phyloP scores from a whole-genome alignment of 2,888 invertebrate species.

The Polymixis lichenea region DNA sequence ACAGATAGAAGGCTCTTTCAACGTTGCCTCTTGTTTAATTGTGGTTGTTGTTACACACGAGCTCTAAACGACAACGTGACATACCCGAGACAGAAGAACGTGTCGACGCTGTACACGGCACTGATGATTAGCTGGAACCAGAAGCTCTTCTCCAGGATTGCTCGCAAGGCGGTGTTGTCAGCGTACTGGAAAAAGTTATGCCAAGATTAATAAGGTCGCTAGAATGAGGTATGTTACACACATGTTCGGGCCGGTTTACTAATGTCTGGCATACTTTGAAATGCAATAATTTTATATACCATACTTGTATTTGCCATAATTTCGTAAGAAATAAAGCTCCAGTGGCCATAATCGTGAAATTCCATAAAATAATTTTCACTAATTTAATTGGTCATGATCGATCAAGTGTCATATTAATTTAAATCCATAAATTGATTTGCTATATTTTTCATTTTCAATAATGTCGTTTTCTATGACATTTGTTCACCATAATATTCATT shows the following conservation, averaged over 20 bases:
- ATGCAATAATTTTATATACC: too few species aligned
- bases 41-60: neutral
- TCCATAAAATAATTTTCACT: too few species aligned
- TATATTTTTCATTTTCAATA: too few species aligned
- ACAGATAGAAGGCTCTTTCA: neutral
- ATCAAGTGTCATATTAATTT: too few species aligned
- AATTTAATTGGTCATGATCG: too few species aligned
- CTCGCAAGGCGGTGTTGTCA: conserved; percentile 94
- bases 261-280: too few species aligned
- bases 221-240: neutral
- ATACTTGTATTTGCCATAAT: too few species aligned
- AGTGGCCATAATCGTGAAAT: too few species aligned
- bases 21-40: neutral
- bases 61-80: conserved; percentile 4
- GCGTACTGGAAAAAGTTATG: conserved; percentile 89
- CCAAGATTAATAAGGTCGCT: neutral
- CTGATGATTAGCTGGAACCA: conserved; percentile 95
- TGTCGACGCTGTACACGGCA: conserved; percentile 95
- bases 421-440: too few species aligned
- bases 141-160: conserved; percentile 94
- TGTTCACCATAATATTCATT: too few species aligned
- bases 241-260: neutral
- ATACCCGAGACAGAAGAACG: conserved; percentile 94
- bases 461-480: too few species aligned
- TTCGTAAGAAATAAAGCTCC: too few species aligned